A percentile compares a stretch with the other conserved stretches of the same genome.
Conservation (phyloP, 2,888 invertebrate species). For the Pyrrhosoma nymphula region DNA sequence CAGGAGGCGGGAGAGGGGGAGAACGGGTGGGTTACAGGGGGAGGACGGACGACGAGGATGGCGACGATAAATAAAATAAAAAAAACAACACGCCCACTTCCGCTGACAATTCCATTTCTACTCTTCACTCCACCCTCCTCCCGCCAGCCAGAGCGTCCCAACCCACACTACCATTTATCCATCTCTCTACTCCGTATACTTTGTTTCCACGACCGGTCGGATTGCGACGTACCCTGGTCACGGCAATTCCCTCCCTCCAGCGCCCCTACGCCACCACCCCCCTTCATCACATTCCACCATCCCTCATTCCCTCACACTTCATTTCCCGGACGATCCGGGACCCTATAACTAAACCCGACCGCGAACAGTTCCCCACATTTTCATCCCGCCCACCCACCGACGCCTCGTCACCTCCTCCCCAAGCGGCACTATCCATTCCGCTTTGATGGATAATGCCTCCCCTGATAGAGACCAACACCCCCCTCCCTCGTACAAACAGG, state of each 20-base stretch:
- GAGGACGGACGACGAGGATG: neutral
- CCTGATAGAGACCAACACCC: constrained; percentile 13
- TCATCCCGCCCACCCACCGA: constrained; percentile 35
- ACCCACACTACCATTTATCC: constrained; percentile 71
- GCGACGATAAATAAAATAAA: neutral
- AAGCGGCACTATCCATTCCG: neutral
- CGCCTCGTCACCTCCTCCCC: constrained; percentile 72
- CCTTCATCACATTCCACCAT: constrained; percentile 72
- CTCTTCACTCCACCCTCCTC: constrained; percentile 65
- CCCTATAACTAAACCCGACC: constrained; percentile 73
- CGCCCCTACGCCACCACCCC: constrained; percentile 67
- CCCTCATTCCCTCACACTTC: constrained; percentile 70
- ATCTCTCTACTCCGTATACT: constrained; percentile 68
- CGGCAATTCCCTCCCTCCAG: neutral
- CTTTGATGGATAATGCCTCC: constrained; percentile 52
- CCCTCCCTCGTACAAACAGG: constrained; percentile 69
- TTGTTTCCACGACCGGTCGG: neutral
- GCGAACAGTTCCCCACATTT: constrained; percentile 75
- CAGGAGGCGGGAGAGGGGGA: neutral
- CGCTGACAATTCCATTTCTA: constrained; percentile 63
- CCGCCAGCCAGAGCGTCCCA: constrained; percentile 72
- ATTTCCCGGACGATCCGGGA: constrained; percentile 71
- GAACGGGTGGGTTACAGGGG: neutral
- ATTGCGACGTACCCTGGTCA: neutral
- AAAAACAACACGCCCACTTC: constrained; percentile 42